Percentiles rank a stretch among this genome's conserved stretches.
These are phyloP conservation scores for Nasonia oneida DNA, from an alignment of 2,888 invertebrate species.

Conservation along the genomic window DNA sequence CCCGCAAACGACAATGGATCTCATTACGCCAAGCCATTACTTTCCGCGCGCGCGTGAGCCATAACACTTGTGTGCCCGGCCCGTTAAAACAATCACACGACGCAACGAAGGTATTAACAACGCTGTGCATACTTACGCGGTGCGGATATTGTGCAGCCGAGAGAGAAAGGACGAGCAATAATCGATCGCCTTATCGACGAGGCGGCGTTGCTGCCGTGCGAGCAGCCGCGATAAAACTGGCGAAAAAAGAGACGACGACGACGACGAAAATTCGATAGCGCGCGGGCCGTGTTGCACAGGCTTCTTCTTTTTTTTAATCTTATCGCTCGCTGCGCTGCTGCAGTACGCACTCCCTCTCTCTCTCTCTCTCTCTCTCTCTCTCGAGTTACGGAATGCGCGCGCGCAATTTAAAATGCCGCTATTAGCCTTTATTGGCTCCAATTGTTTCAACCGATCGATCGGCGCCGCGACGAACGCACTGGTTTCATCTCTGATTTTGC, in stretches of 20 bases:
- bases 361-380: too few species aligned
- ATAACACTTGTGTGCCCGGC: too few species aligned
- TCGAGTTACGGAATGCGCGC: background rate
- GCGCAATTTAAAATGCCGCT: background rate
- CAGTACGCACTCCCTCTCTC: background rate
- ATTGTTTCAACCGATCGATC: conserved; percentile 15
- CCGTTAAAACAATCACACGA: too few species aligned
- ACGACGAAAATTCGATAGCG: background rate
- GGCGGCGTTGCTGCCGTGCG: background rate
- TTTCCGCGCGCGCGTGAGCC: too few species aligned
- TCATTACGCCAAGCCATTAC: too few species aligned
- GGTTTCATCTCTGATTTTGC: background rate
- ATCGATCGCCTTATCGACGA: background rate
- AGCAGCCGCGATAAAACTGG: background rate
- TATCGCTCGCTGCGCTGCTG: background rate
- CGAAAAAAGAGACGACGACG: background rate
- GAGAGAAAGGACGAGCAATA: too few species aligned
- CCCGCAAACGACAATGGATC: too few species aligned
- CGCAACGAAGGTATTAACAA: too few species aligned
- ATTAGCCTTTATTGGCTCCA: conserved; percentile 3
- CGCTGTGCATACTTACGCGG: background rate
- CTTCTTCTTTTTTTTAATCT: background rate
- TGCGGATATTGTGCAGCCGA: background rate
- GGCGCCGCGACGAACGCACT: background rate
- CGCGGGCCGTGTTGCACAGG: background rate